These are phyloP conservation scores for Hyposoter dolosus DNA, from an alignment of 2,888 invertebrate genomes.

Conservation along the genomic window DNA sequence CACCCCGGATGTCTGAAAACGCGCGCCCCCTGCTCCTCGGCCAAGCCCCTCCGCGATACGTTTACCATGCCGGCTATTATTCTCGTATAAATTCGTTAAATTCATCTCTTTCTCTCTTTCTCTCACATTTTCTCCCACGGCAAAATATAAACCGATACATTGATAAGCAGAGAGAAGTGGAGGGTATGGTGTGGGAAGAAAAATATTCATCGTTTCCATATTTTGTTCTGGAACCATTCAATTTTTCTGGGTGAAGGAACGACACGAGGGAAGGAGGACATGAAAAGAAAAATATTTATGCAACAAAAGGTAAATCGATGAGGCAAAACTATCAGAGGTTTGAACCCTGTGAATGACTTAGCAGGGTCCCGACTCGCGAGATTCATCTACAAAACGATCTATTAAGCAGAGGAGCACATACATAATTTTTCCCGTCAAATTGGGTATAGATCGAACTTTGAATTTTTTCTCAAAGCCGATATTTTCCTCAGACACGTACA, in stretches of 20 bases:
- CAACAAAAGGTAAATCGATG: not conserved
- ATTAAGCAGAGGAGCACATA: not conserved
- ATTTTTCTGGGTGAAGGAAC: slow-evolving; percentile 23
- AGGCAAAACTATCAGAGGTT: not conserved
- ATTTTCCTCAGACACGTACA: not conserved
- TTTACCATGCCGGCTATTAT: slow-evolving; percentile 51
- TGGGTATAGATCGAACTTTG: not conserved
- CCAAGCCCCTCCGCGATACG: slow-evolving; percentile 46
- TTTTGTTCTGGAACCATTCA: slow-evolving; percentile 49
- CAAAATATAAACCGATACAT: slow-evolving; percentile 61
- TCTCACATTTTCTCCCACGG: slow-evolving; percentile 15
- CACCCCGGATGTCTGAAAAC: slow-evolving; percentile 56
- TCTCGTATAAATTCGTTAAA: slow-evolving; percentile 64
- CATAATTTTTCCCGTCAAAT: not conserved
- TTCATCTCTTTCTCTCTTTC: not conserved
- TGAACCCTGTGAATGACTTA: not conserved
- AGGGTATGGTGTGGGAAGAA: not conserved
- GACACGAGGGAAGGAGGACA: slow-evolving; percentile 18
- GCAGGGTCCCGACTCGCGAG: not conserved
- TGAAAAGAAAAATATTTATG: not conserved
- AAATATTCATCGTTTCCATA: slow-evolving; percentile 57
- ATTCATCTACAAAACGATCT: not conserved
- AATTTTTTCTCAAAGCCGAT: not conserved
- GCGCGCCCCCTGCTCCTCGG: slow-evolving; percentile 43
- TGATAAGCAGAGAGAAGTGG: not conserved